phyloP scores from a whole-genome alignment of 1,140 invertebrate species.

The Halesus radiatus region DNA sequence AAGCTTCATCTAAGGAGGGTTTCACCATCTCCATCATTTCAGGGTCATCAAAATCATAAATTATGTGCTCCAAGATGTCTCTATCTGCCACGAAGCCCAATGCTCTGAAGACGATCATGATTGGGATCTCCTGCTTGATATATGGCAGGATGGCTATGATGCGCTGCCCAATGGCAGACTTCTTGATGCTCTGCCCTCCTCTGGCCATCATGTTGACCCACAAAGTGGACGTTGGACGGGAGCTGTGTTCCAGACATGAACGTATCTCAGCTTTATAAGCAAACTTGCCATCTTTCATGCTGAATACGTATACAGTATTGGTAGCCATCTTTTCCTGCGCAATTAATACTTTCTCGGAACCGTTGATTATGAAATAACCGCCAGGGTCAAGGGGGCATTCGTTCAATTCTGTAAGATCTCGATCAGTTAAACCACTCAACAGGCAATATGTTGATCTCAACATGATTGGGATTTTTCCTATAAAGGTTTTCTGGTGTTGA shows the following conservation, averaged over 20 bases:
- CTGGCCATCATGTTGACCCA: conserved; percentile 99
- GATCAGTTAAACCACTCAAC: conserved; percentile 92
- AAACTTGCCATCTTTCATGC: conserved; percentile 98
- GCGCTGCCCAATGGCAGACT: conserved; percentile 97
- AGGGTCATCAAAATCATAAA: conserved; percentile 99
- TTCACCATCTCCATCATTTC: conserved; percentile 99
- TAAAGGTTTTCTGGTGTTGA: conserved; percentile 97
- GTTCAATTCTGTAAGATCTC: conserved; percentile 98
- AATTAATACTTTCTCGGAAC: conserved; percentile 96
- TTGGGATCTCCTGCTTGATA: conserved; percentile 99
- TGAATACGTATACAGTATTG: conserved; percentile 99
- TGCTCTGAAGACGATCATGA: conserved; percentile 98
- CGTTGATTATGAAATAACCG: conserved; percentile 97
- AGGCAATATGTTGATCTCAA: conserved; percentile 96
- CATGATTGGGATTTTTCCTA: conserved; percentile 98
- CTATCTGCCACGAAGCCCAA: conserved; percentile 98
- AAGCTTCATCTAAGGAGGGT: conserved; percentile 98
- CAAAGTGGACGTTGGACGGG: conserved; percentile 94
- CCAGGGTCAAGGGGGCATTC: conserved; percentile 99
- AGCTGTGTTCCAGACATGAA: conserved; percentile 95
- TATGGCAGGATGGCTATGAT: conserved; percentile 98
- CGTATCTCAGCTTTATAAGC: conserved; percentile 97
- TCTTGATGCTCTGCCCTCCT: conserved; percentile 94
- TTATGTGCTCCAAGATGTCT: conserved; percentile 98
- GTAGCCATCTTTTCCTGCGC: conserved; percentile 99